Evolutionary conservation across 2,797 vertebrate genomes (phyloP).

Genomic region (Coilia nasus): DNA sequence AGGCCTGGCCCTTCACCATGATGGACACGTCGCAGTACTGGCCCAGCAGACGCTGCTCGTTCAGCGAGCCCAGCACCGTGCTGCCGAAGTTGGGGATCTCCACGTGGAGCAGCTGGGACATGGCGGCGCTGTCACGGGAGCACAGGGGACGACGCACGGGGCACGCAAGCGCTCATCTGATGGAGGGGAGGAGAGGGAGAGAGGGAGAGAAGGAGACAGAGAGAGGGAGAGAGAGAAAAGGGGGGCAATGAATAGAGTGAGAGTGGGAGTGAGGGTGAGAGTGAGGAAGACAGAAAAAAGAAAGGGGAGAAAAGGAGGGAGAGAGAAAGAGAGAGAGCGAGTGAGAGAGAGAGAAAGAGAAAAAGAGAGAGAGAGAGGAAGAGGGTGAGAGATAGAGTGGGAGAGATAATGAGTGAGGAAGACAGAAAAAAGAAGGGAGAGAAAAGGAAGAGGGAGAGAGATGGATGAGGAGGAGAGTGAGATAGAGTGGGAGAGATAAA

Average conservation of each 20-base stretch:
- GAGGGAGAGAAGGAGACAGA: neutral
- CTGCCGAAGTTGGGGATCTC: constrained; percentile 99
- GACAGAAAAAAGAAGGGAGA: constrained; percentile 4
- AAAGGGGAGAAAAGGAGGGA: constrained; percentile 60
- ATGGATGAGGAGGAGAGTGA: constrained; percentile 44
- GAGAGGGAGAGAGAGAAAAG: constrained; percentile 35
- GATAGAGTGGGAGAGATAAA: neutral
- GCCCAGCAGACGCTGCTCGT: constrained; percentile 95
- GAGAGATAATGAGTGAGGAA: neutral
- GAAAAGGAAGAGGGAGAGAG: constrained; percentile 59
- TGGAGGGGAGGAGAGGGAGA: constrained; percentile 3
- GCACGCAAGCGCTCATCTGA: constrained; percentile 71
- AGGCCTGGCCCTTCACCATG: constrained; percentile 95
- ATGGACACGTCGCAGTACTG: constrained; percentile 99
- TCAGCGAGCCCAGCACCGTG: constrained; percentile 94
- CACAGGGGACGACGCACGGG: constrained; percentile 59
- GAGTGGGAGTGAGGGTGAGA: neutral
- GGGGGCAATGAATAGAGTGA: constrained; percentile 45
- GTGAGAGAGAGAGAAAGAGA: constrained; percentile 63
- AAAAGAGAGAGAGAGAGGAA: constrained; percentile 65
- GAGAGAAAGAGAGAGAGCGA: constrained; percentile 51
- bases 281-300: constrained; percentile 41
- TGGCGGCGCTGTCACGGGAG: constrained; percentile 74
- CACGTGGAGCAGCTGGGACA: constrained; percentile 98
- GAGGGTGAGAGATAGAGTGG: constrained; percentile 48